Evolutionary conservation across 2,888 invertebrate genomes (phyloP).

Genomic region (Prenolepis imparis): DNA sequence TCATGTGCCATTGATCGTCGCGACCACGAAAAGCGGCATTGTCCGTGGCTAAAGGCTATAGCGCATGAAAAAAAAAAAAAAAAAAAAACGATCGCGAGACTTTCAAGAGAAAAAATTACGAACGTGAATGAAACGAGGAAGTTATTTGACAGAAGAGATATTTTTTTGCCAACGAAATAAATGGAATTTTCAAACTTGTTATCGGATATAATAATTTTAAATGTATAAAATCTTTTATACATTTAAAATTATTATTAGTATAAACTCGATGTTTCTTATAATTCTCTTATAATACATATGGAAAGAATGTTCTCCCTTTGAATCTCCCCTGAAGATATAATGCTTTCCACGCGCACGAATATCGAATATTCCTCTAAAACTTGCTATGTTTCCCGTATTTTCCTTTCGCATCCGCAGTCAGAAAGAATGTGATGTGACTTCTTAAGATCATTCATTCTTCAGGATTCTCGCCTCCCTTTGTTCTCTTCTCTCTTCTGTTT

Average conservation of each 20-base stretch:
- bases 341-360: neutral
- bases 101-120: neutral
- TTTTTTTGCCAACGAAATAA: neutral
- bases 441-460: constrained; percentile 32
- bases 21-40: constrained; percentile 62
- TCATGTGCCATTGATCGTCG: constrained; percentile 67
- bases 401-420: constrained; percentile 8
- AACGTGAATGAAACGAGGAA: neutral
- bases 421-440: neutral
- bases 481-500: neutral
- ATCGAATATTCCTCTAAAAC: constrained; percentile 29
- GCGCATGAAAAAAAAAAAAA: constrained; percentile 44
- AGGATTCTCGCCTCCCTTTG: constrained; percentile 14
- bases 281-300: neutral
- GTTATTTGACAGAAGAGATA: neutral
- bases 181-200: neutral
- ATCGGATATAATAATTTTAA: neutral
- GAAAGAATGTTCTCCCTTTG: neutral
- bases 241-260: no score
- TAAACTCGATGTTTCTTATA: neutral
- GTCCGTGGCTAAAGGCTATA: constrained; percentile 33
- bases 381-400: neutral
- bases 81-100: constrained; percentile 23
- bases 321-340: neutral
- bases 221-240: no score